These are phyloP conservation scores for Tympanuchus pallidicinctus DNA, from an alignment of 2,113 vertebrate species.

Conservation along the genomic window DNA sequence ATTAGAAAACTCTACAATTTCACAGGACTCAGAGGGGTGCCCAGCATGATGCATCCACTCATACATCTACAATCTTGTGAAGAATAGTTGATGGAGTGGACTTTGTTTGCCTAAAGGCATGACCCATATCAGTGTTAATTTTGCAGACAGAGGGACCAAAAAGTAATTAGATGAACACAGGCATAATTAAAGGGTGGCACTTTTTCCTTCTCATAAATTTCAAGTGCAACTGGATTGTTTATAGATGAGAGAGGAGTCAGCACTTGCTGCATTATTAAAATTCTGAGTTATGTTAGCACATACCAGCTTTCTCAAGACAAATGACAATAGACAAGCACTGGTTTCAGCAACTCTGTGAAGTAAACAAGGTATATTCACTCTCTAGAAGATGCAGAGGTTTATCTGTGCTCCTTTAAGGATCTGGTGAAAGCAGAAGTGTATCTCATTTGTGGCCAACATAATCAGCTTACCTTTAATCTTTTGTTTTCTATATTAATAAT, in stretches of 20 bases:
- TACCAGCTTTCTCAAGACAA: constrained; percentile 28
- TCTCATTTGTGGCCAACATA: constrained; percentile 47
- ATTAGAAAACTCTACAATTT: constrained; percentile 13
- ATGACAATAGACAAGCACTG: not conserved
- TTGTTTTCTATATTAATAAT: constrained; percentile 55
- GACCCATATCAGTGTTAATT: constrained; percentile 36
- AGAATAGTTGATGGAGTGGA: constrained; percentile 7
- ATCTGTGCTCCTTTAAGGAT: constrained; percentile 21
- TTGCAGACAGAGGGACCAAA: constrained; percentile 20
- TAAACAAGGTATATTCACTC: constrained; percentile 13
- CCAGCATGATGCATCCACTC: constrained; percentile 3
- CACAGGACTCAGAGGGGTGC: not conserved
- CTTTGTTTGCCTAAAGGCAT: constrained; percentile 31
- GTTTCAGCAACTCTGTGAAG: not conserved
- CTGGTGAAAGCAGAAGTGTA: constrained; percentile 13
- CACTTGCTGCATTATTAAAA: constrained; percentile 49
- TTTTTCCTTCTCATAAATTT: constrained; percentile 57
- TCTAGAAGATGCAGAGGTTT: not conserved
- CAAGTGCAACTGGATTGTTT: constrained; percentile 5
- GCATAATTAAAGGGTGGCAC: not conserved
- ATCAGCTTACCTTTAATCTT: constrained; percentile 65
- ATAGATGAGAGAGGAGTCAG: not conserved
- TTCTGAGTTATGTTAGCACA: not conserved
- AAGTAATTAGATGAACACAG: constrained; percentile 39
- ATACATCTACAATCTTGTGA: not conserved